Percentiles rank a stretch among this genome's conserved stretches.
These are phyloP conservation scores for Epinotia demarniana DNA, from an alignment of 2,888 invertebrate species.

Conservation along the genomic window DNA sequence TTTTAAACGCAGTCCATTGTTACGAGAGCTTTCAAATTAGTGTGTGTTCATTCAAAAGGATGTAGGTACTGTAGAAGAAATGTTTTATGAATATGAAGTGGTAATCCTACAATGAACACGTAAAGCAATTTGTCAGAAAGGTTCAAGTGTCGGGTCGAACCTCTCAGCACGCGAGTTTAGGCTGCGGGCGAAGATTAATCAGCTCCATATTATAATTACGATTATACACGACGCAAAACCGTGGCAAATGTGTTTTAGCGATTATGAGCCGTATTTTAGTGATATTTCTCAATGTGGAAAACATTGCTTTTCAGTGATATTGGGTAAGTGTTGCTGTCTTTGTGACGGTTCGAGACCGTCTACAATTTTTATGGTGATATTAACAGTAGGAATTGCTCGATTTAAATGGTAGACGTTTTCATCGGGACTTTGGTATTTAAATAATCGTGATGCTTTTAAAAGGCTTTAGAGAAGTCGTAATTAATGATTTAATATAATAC, in stretches of 20 bases:
- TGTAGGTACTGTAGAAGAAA: not conserved
- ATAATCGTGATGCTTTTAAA: too few relatives aligned
- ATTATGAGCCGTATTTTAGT: not conserved
- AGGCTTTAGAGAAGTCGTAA: too few relatives aligned
- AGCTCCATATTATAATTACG: constrained; percentile 15
- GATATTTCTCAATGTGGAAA: not conserved
- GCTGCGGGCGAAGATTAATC: constrained; percentile 18
- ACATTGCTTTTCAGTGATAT: not conserved
- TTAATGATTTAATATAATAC: too few relatives aligned
- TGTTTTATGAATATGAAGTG: not conserved
- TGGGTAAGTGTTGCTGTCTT: not conserved
- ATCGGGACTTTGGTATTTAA: too few relatives aligned
- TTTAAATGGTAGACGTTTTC: too few relatives aligned
- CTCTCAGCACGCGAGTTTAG: constrained; percentile 16
- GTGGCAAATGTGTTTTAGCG: not conserved
- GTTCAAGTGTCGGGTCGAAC: constrained; percentile 26
- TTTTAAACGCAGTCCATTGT: not conserved
- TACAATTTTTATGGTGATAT: too few relatives aligned
- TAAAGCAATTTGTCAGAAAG: constrained; percentile 23
- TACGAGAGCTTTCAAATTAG: not conserved
- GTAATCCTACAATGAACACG: not conserved
- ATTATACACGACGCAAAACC: not conserved
- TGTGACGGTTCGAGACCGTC: too few relatives aligned
- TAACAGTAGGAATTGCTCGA: too few relatives aligned
- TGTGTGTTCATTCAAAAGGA: too few relatives aligned